A percentile compares a stretch with the other conserved stretches of the same genome.
Evolutionary conservation across 2,888 invertebrate genomes (phyloP).

Genomic region (Agonopterix alstromeriana): DNA sequence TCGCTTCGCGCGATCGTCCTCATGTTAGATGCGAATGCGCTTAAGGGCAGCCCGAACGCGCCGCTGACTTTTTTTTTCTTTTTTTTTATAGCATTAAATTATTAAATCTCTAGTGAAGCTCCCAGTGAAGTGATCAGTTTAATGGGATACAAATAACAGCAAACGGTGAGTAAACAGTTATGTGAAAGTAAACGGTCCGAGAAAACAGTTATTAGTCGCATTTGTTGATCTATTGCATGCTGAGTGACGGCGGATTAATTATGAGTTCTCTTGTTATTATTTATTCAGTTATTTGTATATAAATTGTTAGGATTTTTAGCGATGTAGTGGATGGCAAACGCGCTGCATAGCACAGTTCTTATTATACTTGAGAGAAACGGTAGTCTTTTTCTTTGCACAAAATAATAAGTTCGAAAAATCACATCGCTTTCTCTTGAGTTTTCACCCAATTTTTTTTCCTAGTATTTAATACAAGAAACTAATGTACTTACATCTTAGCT

Average conservation of each 20-base stretch:
- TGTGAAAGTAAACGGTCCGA: conserved; percentile 34
- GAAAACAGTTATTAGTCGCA: conserved; percentile 34
- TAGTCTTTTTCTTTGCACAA: no score
- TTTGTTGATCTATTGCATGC: conserved; percentile 10
- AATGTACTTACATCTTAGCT: no score
- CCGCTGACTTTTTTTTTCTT: conserved; percentile 19
- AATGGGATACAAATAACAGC: conserved; percentile 33
- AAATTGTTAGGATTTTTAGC: no score
- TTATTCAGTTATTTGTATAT: no score
- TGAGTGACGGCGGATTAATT: background rate
- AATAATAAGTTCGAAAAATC: no score
- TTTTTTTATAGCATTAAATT: conserved; percentile 15
- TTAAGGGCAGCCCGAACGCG: conserved; percentile 29
- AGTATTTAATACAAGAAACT: no score
- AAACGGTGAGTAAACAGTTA: conserved; percentile 51
- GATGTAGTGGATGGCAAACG: no score
- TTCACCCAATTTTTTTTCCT: no score
- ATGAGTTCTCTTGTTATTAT: no score
- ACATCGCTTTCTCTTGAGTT: no score
- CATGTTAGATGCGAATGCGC: conserved; percentile 51
- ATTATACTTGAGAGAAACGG: no score
- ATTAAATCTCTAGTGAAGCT: conserved; percentile 15
- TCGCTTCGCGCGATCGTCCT: conserved; percentile 3
- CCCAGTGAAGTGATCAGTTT: conserved; percentile 26
- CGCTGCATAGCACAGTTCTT: no score